phyloP scores from a whole-genome alignment of 2,888 invertebrate genomes.

The Lycophotia porphyrea region DNA sequence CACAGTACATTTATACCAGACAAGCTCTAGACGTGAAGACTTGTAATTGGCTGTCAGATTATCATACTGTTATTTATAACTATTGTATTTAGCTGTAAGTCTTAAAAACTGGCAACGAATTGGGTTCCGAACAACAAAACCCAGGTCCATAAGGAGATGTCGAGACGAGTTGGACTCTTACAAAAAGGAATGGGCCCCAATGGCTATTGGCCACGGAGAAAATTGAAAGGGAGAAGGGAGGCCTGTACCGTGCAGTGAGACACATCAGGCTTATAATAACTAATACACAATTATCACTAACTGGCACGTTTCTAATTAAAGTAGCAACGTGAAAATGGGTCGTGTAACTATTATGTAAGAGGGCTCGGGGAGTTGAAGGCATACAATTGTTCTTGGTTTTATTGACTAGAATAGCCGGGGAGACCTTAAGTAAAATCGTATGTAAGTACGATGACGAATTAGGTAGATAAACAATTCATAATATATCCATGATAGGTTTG shows the following conservation, averaged over 20 bases:
- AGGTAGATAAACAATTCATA: background rate
- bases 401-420: background rate
- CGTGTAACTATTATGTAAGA: background rate
- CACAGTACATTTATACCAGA: too few relatives aligned
- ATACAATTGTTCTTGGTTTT: background rate
- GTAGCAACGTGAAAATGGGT: constrained; percentile 6
- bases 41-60: too few relatives aligned
- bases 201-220: background rate
- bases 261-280: background rate
- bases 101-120: background rate
- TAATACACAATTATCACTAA: background rate
- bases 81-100: too few relatives aligned
- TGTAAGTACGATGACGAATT: background rate
- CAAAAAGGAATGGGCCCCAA: background rate
- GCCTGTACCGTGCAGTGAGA: background rate
- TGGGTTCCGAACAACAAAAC: background rate
- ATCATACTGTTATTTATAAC: too few relatives aligned
- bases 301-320: background rate
- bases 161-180: background rate
- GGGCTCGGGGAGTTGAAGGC: background rate
- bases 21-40: too few relatives aligned
- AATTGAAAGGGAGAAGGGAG: background rate
- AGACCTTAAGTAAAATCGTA: background rate
- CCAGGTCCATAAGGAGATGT: background rate
- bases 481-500: background rate